phyloP scores from a whole-genome alignment of 1,140 invertebrate genomes.

The Nebria ingens region DNA sequence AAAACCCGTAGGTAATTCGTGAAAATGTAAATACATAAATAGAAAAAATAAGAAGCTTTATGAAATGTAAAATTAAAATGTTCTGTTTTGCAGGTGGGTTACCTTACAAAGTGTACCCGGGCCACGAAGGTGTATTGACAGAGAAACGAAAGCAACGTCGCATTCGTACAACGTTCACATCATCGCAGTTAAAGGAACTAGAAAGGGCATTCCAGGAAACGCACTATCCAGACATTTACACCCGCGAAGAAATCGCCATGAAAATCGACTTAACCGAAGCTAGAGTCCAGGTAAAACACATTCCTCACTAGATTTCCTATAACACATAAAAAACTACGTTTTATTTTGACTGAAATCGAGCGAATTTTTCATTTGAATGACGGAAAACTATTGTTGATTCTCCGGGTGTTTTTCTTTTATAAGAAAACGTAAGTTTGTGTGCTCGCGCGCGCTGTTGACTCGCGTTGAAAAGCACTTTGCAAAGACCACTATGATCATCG shows the following conservation, averaged over 20 bases:
- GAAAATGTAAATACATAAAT: too few relatives aligned
- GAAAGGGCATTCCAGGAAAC: conserved; percentile 95
- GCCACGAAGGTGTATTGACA: conserved; percentile 70
- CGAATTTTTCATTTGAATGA: too few relatives aligned
- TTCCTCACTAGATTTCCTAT: background rate
- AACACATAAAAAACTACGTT: too few relatives aligned
- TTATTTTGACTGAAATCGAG: too few relatives aligned
- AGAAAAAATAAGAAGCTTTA: too few relatives aligned
- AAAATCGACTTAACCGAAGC: conserved; percentile 97
- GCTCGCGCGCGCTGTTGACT: too few relatives aligned
- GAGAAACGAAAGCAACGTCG: conserved; percentile 87
- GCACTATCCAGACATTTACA: conserved; percentile 98
- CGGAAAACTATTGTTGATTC: too few relatives aligned
- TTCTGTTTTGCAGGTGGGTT: conserved; percentile 61
- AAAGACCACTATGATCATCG: too few relatives aligned
- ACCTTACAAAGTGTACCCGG: conserved; percentile 78
- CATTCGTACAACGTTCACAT: conserved; percentile 94
- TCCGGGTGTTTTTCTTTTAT: too few relatives aligned
- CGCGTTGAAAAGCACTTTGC: background rate
- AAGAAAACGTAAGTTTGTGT: too few relatives aligned
- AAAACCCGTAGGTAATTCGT: too few relatives aligned
- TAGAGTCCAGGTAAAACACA: conserved; percentile 80
- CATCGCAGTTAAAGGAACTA: conserved; percentile 90
- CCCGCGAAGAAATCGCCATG: conserved; percentile 96
- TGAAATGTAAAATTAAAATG: too few relatives aligned